These are phyloP conservation scores for Tetragnatha montana DNA, from an alignment of 2,888 invertebrate genomes.

Conservation along the genomic window DNA sequence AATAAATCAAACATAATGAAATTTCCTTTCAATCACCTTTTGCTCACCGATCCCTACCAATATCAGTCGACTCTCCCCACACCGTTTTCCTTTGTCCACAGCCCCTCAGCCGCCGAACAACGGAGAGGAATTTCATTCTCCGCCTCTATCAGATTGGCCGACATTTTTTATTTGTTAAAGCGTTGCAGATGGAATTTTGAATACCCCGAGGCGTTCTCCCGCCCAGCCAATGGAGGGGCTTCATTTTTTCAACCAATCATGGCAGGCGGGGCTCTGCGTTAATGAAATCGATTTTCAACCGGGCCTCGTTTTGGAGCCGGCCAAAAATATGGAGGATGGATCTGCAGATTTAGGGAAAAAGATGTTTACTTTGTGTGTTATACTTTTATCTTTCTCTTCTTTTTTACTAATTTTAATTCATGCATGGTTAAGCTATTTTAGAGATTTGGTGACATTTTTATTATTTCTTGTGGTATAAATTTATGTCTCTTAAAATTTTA, in stretches of 20 bases:
- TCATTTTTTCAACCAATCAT: constrained; percentile 52
- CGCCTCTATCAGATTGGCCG: constrained; percentile 60
- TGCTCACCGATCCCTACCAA: neutral
- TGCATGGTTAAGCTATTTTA: no score
- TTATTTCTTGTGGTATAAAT: no score
- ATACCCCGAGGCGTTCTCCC: constrained; percentile 38
- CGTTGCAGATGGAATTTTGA: constrained; percentile 68
- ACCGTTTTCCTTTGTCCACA: constrained; percentile 33
- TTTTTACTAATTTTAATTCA: no score
- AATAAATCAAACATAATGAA: no score
- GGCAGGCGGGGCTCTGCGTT: neutral
- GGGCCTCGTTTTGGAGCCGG: no score
- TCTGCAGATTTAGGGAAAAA: no score
- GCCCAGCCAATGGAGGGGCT: constrained; percentile 55
- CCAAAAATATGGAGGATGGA: no score
- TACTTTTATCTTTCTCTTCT: no score
- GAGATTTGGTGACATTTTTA: no score
- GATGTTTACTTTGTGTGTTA: no score
- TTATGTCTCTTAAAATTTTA: neutral
- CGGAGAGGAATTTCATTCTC: constrained; percentile 64
- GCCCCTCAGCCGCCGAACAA: constrained; percentile 18
- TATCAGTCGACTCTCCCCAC: no score
- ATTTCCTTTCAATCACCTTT: no score
- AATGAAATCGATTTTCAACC: neutral
- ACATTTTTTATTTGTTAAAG: constrained; percentile 70